A percentile compares a stretch with the other conserved stretches of the same genome.
phyloP scores from a whole-genome alignment of 2,888 invertebrate genomes.

The Blera fallax region DNA sequence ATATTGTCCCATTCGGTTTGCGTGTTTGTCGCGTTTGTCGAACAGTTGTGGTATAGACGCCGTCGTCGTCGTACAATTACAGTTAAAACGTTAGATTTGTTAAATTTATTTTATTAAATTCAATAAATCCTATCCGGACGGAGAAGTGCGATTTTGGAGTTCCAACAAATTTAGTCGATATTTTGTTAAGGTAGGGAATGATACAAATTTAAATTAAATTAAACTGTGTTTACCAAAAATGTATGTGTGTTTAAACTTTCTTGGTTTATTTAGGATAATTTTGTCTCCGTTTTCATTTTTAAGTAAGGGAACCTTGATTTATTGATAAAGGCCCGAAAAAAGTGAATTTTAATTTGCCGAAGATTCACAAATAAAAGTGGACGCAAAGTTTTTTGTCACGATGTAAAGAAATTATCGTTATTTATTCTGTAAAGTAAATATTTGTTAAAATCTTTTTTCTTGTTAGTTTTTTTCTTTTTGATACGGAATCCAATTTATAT shows the following conservation, averaged over 20 bases:
- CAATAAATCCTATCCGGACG: no score
- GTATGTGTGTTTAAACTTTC: background rate
- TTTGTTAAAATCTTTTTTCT: background rate
- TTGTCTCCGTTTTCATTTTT: background rate
- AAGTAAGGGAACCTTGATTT: background rate
- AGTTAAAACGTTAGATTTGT: background rate
- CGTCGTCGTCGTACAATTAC: background rate
- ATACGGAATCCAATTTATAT: background rate
- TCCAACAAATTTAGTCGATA: background rate
- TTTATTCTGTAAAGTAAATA: background rate
- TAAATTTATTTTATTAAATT: background rate
- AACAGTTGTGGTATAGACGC: conserved; percentile 10
- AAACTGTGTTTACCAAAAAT: background rate
- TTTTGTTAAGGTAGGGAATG: background rate
- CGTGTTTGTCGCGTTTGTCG: conserved; percentile 13
- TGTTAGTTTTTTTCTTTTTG: background rate
- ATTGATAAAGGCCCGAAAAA: background rate
- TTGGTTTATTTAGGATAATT: background rate
- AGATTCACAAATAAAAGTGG: background rate
- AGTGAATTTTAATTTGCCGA: background rate
- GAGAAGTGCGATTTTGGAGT: background rate
- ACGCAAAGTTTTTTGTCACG: background rate
- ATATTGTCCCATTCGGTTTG: conserved; percentile 8
- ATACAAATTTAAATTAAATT: background rate
- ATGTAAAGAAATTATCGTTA: background rate